These are phyloP conservation scores for Falco naumanni DNA, from an alignment of 2,797 vertebrate species.

Conservation along the genomic window DNA sequence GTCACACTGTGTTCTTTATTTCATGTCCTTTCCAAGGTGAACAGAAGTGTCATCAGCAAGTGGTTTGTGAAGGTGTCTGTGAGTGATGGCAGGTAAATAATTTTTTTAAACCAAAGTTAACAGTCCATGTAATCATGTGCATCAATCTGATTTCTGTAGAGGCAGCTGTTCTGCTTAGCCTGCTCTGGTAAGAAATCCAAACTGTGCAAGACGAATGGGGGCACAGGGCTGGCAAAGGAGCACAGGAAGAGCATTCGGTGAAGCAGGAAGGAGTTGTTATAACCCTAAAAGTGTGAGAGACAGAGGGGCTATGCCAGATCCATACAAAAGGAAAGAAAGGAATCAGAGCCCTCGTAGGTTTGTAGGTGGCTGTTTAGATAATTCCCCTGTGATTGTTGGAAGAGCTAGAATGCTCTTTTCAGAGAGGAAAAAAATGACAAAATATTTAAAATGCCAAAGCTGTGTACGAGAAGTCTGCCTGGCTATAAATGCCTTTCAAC, in stretches of 20 bases:
- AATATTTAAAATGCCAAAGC: neutral
- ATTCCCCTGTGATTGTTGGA: neutral
- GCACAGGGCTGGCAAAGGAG: neutral
- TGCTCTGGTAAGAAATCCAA: neutral
- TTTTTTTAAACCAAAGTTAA: slow-evolving; percentile 57
- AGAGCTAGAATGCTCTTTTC: neutral
- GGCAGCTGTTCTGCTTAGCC: neutral
- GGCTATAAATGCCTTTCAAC: neutral
- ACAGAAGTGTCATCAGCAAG: slow-evolving; percentile 10
- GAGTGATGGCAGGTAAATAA: slow-evolving; percentile 53
- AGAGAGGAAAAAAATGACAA: neutral
- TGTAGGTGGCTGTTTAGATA: neutral
- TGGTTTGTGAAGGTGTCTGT: slow-evolving; percentile 41
- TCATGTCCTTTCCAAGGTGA: slow-evolving; percentile 47
- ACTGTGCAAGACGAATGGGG: neutral
- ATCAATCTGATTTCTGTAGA: slow-evolving; percentile 35
- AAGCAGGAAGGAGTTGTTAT: neutral
- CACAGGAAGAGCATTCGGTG: neutral
- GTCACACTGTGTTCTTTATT: neutral
- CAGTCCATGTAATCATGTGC: slow-evolving; percentile 52
- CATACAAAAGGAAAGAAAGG: neutral
- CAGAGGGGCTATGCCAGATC: neutral
- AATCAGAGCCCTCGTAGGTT: neutral
- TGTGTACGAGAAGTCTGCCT: neutral
- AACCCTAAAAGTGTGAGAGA: neutral